Conservation (phyloP, 2,888 invertebrate species). For the Panopea generosa region DNA sequence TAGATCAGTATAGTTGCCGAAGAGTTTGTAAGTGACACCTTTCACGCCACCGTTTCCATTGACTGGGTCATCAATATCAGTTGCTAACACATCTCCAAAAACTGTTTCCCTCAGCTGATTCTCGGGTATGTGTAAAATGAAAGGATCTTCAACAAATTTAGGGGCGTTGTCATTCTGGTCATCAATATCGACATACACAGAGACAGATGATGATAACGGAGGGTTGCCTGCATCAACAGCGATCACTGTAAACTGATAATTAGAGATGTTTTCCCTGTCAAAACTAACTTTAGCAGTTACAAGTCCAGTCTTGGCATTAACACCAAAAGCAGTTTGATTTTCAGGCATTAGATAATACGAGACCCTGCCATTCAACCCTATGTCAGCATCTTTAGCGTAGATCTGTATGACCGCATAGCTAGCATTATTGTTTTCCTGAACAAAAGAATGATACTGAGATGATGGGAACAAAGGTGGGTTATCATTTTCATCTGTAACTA, state of each 20-base stretch:
- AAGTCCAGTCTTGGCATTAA: conserved; percentile 74
- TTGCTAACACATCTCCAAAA: conserved; percentile 72
- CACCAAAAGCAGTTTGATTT: conserved; percentile 58
- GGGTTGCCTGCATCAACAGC: conserved; percentile 74
- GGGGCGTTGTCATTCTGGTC: conserved; percentile 79
- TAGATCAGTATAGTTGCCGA: conserved; percentile 32
- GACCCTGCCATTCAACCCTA: conserved; percentile 68
- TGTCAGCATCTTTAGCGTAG: conserved; percentile 70
- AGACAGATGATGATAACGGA: conserved; percentile 66
- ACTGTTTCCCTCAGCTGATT: conserved; percentile 60
- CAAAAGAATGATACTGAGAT: conserved; percentile 58
- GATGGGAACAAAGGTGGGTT: conserved; percentile 92
- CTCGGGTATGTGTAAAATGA: conserved; percentile 71
- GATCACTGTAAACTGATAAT: conserved; percentile 70
- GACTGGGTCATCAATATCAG: conserved; percentile 69
- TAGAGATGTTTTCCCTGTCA: conserved; percentile 70
- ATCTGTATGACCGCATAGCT: conserved; percentile 70
- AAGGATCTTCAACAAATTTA: conserved; percentile 65
- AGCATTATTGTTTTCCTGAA: conserved; percentile 71
- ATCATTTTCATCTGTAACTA: conserved; percentile 94
- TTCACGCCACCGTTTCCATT: conserved; percentile 62
- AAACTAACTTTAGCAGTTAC: conserved; percentile 70
- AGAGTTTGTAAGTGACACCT: conserved; percentile 58
- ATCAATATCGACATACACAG: conserved; percentile 69
- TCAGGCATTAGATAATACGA: conserved; percentile 62